These are phyloP conservation scores for Euplagia quadripunctaria DNA, from an alignment of 2,888 invertebrate species.

Conservation along the genomic window DNA sequence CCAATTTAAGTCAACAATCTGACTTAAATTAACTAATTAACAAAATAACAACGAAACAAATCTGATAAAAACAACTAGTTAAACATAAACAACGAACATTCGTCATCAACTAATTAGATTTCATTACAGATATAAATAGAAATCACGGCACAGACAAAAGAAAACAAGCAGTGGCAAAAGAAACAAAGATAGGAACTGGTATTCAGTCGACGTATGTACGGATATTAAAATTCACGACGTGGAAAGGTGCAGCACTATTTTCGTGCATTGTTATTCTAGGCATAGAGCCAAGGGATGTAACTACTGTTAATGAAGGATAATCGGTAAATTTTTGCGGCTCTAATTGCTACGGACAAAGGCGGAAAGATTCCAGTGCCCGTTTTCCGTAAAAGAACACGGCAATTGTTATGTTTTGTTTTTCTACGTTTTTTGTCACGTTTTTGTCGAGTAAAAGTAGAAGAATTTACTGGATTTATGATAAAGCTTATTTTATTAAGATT, in stretches of 20 bases:
- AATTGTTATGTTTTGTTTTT: constrained; percentile 26
- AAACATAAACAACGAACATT: not conserved
- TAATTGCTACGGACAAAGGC: constrained; percentile 46
- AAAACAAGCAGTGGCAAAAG: constrained; percentile 45
- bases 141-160: constrained; percentile 53
- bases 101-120: constrained; percentile 47
- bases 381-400: constrained; percentile 25
- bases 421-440: not conserved
- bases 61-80: not conserved
- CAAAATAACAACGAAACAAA: not conserved
- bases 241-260: constrained; percentile 64
- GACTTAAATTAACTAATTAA: not conserved
- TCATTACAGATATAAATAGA: constrained; percentile 51
- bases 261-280: constrained; percentile 65
- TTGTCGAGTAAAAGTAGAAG: not conserved
- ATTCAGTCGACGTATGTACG: constrained; percentile 53
- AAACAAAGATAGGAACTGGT: constrained; percentile 35
- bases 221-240: constrained; percentile 64
- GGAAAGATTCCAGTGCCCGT: constrained; percentile 27
- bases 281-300: constrained; percentile 49
- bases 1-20: not conserved
- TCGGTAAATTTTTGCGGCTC: constrained; percentile 47
- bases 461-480: not conserved
- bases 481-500: not conserved
- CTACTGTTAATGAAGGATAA: constrained; percentile 53